Evolutionary conservation across 1,140 invertebrate genomes (phyloP).

Genomic region (Lineus longissimus): DNA sequence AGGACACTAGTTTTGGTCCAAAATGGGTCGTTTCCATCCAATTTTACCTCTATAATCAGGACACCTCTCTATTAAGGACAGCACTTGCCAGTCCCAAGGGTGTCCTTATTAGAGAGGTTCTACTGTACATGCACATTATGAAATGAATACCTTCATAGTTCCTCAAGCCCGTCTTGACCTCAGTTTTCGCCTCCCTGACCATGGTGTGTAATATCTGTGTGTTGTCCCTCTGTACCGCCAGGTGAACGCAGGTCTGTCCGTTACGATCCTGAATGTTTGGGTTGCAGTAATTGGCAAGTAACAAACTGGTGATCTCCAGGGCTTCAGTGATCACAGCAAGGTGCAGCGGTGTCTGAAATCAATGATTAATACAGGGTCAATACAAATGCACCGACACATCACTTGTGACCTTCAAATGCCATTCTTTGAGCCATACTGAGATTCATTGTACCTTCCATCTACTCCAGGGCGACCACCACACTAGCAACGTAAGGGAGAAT

Average conservation of each 20-base stretch:
- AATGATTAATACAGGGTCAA: background rate
- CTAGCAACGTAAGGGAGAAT: too few species aligned
- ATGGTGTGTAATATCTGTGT: slow-evolving; percentile 22
- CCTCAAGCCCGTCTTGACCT: slow-evolving; percentile 27
- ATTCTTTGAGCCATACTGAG: too few species aligned
- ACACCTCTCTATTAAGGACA: too few species aligned
- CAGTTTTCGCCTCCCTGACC: slow-evolving; percentile 12
- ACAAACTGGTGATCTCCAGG: background rate
- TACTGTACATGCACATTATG: too few species aligned
- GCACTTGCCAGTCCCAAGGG: too few species aligned
- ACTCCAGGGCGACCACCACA: too few species aligned
- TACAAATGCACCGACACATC: background rate
- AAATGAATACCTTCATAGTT: slow-evolving; percentile 38
- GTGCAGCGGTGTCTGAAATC: slow-evolving; percentile 16
- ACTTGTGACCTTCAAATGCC: too few species aligned
- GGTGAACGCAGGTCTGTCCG: slow-evolving; percentile 36
- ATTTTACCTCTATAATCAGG: too few species aligned
- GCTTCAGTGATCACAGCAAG: slow-evolving; percentile 11
- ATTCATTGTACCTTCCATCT: too few species aligned
- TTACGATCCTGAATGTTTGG: slow-evolving; percentile 9
- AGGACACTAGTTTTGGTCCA: too few species aligned
- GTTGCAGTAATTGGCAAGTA: slow-evolving; percentile 10
- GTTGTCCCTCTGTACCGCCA: slow-evolving; percentile 26
- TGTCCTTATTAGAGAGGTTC: too few species aligned
- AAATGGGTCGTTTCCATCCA: too few species aligned